phyloP scores from a whole-genome alignment of 2,113 vertebrate genomes.

The Bos indicus region DNA sequence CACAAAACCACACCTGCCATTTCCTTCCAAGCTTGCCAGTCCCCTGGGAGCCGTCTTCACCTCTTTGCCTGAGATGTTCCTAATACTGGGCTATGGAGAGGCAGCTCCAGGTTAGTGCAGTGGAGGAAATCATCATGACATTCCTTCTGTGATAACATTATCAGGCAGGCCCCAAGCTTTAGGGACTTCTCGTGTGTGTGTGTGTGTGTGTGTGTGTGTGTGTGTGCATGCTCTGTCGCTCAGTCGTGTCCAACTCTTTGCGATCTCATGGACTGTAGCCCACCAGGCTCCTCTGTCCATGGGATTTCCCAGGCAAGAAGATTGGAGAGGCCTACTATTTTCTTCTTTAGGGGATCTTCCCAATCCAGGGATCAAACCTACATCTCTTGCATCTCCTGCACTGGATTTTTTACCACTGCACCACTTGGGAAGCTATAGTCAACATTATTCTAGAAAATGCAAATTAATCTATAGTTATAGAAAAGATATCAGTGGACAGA shows the following conservation, averaged over 20 bases:
- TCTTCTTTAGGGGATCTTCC: not conserved
- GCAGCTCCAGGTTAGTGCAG: not conserved
- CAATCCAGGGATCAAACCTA: not conserved
- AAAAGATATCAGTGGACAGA: not conserved
- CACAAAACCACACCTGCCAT: not conserved
- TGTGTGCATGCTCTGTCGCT: not conserved
- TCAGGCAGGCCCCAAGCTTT: not conserved
- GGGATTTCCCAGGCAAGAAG: not conserved
- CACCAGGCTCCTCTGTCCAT: not conserved
- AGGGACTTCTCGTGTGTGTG: not conserved
- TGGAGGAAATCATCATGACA: not conserved
- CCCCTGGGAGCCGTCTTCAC: not conserved
- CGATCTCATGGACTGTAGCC: not conserved
- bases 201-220: no score
- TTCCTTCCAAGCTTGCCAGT: not conserved
- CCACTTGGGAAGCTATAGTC: not conserved
- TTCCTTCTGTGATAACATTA: not conserved
- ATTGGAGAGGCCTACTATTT: not conserved
- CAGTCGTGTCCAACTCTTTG: not conserved
- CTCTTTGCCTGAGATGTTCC: not conserved
- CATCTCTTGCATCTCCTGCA: not conserved
- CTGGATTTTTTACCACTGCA: not conserved
- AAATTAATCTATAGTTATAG: not conserved
- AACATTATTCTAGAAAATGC: not conserved
- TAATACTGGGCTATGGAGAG: not conserved